Evolutionary conservation across 2,113 vertebrate genomes (phyloP).

Genomic region (Gobius niger): DNA sequence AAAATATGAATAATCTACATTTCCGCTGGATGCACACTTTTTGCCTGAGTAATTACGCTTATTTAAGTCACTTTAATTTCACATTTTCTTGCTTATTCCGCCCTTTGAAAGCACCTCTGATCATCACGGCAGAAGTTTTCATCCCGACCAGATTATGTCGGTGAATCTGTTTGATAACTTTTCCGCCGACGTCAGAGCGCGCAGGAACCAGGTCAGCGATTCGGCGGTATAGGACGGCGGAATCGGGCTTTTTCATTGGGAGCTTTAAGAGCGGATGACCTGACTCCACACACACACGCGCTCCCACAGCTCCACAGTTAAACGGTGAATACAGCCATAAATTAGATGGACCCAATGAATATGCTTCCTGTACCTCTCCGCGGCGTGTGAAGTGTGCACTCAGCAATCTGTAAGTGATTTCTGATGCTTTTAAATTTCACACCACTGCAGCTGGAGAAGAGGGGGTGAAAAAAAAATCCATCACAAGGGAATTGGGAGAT

Average conservation of each 20-base stretch:
- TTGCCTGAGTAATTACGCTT: neutral
- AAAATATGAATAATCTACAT: neutral
- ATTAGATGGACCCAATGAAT: conserved; percentile 55
- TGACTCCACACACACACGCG: conserved; percentile 20
- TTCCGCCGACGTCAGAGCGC: conserved; percentile 6
- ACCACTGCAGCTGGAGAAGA: conserved; percentile 21
- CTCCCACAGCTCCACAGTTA: conserved; percentile 15
- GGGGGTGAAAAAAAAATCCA: conserved; percentile 30
- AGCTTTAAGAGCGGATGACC: conserved; percentile 39
- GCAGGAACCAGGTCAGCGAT: conserved; percentile 56
- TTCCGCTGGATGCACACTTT: neutral
- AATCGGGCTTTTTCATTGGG: conserved; percentile 50
- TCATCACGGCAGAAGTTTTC: neutral
- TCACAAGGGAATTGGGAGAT: conserved; percentile 40
- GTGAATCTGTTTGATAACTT: conserved; percentile 17
- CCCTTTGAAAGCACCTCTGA: neutral
- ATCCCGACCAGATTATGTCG: neutral
- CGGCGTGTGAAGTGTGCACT: conserved; percentile 44
- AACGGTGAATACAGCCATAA: conserved; percentile 49
- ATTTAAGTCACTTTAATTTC: neutral
- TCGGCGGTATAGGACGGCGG: conserved; percentile 18
- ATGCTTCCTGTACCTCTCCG: conserved; percentile 48
- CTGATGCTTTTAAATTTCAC: conserved; percentile 62
- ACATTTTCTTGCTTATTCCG: conserved; percentile 1
- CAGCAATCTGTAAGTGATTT: conserved; percentile 68